Percentiles rank a stretch among this genome's conserved stretches.
phyloP scores from a whole-genome alignment of 35 echinoderm and acorn worm genomes.

The Diadema setosum region DNA sequence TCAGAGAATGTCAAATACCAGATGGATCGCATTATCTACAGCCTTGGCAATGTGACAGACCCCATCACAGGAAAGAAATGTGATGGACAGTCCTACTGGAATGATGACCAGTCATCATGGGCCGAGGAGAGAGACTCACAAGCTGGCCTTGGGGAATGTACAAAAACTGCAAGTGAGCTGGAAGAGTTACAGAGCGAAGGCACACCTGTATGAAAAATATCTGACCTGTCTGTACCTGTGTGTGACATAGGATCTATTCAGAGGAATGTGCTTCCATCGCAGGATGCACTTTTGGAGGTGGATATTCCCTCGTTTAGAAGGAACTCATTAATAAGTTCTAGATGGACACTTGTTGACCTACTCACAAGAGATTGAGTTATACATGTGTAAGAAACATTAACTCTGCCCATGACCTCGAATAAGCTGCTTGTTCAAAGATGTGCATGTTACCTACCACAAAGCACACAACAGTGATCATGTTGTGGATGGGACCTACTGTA shows the following conservation, averaged over 20 bases:
- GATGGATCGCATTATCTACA: conserved; percentile 79
- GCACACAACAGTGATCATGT: too few species aligned
- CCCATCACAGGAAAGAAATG: conserved; percentile 77
- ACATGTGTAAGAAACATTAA: too few species aligned
- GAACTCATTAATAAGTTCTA: too few species aligned
- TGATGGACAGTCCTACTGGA: conserved; percentile 73
- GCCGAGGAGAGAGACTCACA: not conserved
- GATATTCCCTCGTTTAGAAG: too few species aligned
- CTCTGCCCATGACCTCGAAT: too few species aligned
- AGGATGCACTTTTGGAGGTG: too few species aligned
- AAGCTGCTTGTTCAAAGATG: too few species aligned
- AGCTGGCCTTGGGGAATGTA: not conserved
- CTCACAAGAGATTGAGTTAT: too few species aligned
- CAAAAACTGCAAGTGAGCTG: not conserved
- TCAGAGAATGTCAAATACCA: conserved; percentile 45
- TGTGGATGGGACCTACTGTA: too few species aligned
- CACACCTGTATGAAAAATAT: not conserved
- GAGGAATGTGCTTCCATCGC: not conserved
- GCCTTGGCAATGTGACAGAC: conserved; percentile 72
- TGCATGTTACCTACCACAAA: too few species aligned
- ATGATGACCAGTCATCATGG: not conserved
- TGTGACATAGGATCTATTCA: not conserved
- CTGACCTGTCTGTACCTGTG: not conserved
- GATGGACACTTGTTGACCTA: too few species aligned
- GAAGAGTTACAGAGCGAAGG: not conserved